Evolutionary conservation across 2,888 invertebrate species (phyloP), one percentile per base, ranked within the genome.

Genomic region (Spodoptera exigua): DNA sequence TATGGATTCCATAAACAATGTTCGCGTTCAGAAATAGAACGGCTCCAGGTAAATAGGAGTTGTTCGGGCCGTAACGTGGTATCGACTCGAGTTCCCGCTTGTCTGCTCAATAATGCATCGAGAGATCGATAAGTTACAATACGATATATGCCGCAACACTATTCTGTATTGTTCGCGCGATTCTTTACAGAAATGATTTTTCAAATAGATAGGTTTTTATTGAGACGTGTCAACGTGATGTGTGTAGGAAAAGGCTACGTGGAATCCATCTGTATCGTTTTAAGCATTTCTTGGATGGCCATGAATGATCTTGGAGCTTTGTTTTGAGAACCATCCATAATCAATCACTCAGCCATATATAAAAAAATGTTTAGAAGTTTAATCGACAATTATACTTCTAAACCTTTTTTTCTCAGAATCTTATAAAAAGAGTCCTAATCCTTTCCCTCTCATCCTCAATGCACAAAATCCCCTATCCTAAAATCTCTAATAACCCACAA

Each of bases 1-100:
- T 89, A 91, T 82, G 82, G 79, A 91, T 89, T 90, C 90, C 89
- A 92, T 91, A 92, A 91, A 90, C 91, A 91, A 89, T 88, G 87
- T 82, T 78, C 81, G 78, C 67, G 81, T 80, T 83, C 87, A 85
- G 86, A 89, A 92, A 92, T 92, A 92, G 88, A 84, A 81, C 79
- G 67, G 78, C 80, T 81, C 71, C 82, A 77, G 84, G 87, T 87
- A 89, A 89, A 89, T 81, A 85, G 79, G 74, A 83, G 82, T 78
- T 76, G 82, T 78, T 66, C 78, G 79, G 74, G 64, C 64, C 67
- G 73, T 79, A 80, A 76, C 76, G 78, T 70, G 60, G 72, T 76
- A 78, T 82, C 80, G 82, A 74, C 79, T 81, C 71, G 69, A 77
- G 80, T 80, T 80, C 81, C 82, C 74, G 80, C 75, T 79, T 76